These are phyloP conservation scores for Hydrozoanthus tunicans DNA, from an alignment of 64 coral and sea anemone species.

Conservation along the genomic window DNA sequence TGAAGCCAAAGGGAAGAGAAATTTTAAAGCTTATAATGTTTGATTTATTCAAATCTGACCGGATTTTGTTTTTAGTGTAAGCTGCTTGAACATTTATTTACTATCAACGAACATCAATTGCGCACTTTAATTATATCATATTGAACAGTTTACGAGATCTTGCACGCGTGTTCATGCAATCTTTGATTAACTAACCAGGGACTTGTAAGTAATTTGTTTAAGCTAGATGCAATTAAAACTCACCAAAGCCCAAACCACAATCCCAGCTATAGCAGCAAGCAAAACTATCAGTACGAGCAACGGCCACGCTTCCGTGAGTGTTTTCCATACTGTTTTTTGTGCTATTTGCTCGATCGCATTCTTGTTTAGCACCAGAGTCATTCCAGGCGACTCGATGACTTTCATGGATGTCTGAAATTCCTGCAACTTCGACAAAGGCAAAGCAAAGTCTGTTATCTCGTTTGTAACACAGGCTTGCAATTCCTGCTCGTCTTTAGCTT, in stretches of 20 bases:
- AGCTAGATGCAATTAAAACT: conserved; percentile 1
- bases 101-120: no score
- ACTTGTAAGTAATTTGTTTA: no score
- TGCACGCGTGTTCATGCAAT: no score
- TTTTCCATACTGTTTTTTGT: conserved; percentile 54
- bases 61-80: no score
- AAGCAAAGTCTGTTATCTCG: conserved; percentile 51
- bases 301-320: conserved; percentile 35
- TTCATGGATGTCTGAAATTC: neutral
- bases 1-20: neutral
- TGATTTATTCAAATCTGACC: neutral
- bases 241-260: conserved; percentile 56
- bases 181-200: no score
- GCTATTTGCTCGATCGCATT: conserved; percentile 43
- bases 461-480: conserved; percentile 51
- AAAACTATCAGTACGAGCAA: conserved; percentile 23
- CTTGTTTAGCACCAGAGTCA: conserved; percentile 55
- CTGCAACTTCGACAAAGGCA: neutral
- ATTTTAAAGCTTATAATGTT: neutral
- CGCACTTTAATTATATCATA: no score
- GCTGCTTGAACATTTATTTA: no score
- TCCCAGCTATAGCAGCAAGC: conserved; percentile 48
- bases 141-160: no score
- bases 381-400: conserved; percentile 49
- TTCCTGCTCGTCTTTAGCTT: conserved; percentile 32